Conservation (phyloP, 2,797 vertebrate species). For the Tenualosa ilisha region DNA sequence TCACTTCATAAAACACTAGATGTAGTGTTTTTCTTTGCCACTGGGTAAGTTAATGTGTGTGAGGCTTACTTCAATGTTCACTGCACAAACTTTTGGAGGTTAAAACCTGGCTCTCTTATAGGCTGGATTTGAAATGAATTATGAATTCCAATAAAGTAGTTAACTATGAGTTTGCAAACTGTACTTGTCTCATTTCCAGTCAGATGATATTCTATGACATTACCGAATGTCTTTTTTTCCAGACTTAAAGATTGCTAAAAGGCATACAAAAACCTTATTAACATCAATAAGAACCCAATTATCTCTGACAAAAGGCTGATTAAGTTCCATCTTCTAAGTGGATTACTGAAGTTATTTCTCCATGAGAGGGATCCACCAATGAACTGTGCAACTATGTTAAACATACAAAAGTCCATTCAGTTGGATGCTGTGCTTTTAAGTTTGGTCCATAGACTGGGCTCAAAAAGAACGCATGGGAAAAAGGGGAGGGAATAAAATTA, state of each 20-base stretch:
- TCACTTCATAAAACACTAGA: constrained; percentile 15
- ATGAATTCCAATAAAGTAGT: constrained; percentile 70
- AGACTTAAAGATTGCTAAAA: neutral
- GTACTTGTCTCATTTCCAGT: neutral
- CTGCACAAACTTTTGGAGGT: constrained; percentile 56
- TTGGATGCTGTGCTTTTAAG: neutral
- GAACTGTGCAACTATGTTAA: neutral
- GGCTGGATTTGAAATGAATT: constrained; percentile 62
- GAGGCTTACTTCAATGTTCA: constrained; percentile 45
- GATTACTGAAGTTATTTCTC: neutral
- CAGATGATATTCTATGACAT: neutral
- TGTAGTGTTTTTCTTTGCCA: constrained; percentile 24
- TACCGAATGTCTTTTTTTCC: neutral
- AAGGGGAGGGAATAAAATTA: neutral
- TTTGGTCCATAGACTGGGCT: neutral
- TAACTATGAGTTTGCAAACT: constrained; percentile 57
- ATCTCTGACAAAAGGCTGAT: no score
- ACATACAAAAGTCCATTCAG: neutral
- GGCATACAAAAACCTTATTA: no score
- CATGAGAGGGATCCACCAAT: neutral
- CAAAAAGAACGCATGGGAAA: neutral
- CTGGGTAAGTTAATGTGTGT: constrained; percentile 39
- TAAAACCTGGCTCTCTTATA: constrained; percentile 63
- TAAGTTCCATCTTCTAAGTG: neutral
- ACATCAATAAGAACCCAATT: no score